Base-by-base conservation (phyloP, 2,888 invertebrate genomes). In the Drosophila kambysellisi region DNA sequence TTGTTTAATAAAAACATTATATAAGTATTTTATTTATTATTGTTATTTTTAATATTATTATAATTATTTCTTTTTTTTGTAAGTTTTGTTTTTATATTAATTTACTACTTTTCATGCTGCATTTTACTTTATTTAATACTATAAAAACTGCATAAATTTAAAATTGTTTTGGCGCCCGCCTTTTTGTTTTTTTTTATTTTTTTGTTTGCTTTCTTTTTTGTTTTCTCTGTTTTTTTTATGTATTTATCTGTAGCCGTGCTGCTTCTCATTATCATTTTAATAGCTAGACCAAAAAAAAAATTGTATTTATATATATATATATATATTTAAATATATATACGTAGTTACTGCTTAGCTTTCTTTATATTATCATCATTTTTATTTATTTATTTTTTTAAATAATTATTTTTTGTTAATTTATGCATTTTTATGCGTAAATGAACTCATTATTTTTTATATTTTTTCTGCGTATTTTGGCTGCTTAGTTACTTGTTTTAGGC, bases 131-230 rank as follows among this genome's bases (percentile, higher is more conserved):
- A 58, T 37, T 74, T 58, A 70, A 70, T 68, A 77, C 78, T 82
- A 87, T 82, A 88, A 82, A 87, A 91, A 83, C 75, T 84, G 81
- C 82, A 80, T 81, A 71, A 81, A 64, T 89, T 83, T 80, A 87
- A 89, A 90, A 89, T 78, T 79, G 68, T 72, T 46, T 39, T 82
- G 74, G 79, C 84, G 71, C 79, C 48, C 58, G 71, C 74, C 69
- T 3, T 15, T 0, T 20, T 25, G 25, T 25, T 25, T 25, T 25
- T 20, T 63, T 60, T 6, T 5, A n/a, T 17, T 11, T 20, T 43
- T 1, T 37, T 20, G 46, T 46, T 46, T 46, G 25, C 29, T 29
- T 25, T 46, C 59, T 53, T 59, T 46, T 52, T 29, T 32, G 57
- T 41, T 54, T 51, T 33, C 43, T 48, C 59, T 59, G 56, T 15